These are phyloP conservation scores for Drosophila nigricruria DNA, from an alignment of 2,888 invertebrate genomes.

Conservation along the genomic window DNA sequence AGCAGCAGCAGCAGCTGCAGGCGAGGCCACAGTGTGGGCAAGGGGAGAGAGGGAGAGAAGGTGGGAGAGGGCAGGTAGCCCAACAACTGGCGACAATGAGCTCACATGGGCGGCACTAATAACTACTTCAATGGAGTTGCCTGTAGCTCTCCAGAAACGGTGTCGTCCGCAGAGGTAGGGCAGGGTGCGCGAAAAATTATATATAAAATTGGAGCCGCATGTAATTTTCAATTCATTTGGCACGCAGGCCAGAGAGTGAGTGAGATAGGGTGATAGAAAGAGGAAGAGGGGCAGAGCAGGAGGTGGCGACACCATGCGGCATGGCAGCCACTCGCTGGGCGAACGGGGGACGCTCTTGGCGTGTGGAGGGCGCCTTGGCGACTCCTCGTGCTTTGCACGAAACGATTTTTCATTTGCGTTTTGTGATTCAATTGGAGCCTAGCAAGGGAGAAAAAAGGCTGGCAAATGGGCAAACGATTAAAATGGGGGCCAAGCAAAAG, in stretches of 20 bases:
- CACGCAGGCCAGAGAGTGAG: slow-evolving; percentile 53
- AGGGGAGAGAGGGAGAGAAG: background rate
- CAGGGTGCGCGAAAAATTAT: slow-evolving; percentile 9
- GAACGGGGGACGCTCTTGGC: background rate
- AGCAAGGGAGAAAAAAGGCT: slow-evolving; percentile 8
- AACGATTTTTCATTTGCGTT: slow-evolving; percentile 72
- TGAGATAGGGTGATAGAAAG: slow-evolving; percentile 2
- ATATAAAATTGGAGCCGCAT: slow-evolving; percentile 64
- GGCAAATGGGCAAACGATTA: slow-evolving; percentile 25
- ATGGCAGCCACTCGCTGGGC: slow-evolving; percentile 29
- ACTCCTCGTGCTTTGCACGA: slow-evolving; percentile 77
- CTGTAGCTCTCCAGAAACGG: slow-evolving; percentile 8
- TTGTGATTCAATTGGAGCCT: slow-evolving; percentile 54
- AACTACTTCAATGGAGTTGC: slow-evolving; percentile 61
- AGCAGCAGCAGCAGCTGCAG: slow-evolving; percentile 33
- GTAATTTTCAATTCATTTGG: slow-evolving; percentile 80
- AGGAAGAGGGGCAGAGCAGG: background rate
- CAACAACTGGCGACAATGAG: slow-evolving; percentile 65
- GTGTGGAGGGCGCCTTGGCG: slow-evolving; percentile 38
- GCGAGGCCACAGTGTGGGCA: slow-evolving; percentile 9
- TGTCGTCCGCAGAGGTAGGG: slow-evolving; percentile 6
- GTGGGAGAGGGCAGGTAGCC: background rate
- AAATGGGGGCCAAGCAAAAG: slow-evolving; percentile 24
- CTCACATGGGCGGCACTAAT: slow-evolving; percentile 63
- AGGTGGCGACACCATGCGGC: slow-evolving; percentile 46